These are phyloP conservation scores for Ptychadena robeensis DNA, from an alignment of 2,797 vertebrate species.

Conservation along the genomic window DNA sequence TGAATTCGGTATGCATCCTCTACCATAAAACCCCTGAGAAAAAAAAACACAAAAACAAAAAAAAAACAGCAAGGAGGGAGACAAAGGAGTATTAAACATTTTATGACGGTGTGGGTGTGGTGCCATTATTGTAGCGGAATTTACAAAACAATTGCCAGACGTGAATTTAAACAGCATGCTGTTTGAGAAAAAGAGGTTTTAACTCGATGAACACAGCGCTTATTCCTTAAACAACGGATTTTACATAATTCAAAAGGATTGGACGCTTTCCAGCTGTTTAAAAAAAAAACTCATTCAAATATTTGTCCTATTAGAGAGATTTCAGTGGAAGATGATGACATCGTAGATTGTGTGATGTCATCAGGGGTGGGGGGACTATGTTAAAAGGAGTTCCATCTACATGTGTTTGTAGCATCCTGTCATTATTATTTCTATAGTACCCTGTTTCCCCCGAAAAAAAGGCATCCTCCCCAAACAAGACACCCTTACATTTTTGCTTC, in stretches of 20 bases:
- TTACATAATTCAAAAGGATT: conserved; percentile 80
- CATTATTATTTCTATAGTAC: too few species aligned
- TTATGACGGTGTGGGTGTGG: conserved; percentile 84
- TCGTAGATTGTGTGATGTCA: not conserved
- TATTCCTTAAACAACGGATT: conserved; percentile 83
- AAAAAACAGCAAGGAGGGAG: conserved; percentile 80
- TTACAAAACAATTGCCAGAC: conserved; percentile 79
- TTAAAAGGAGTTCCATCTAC: not conserved
- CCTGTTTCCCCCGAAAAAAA: too few species aligned
- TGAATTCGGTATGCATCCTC: conserved; percentile 86
- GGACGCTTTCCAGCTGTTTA: conserved; percentile 78
- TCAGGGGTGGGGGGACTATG: not conserved
- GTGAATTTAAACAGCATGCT: conserved; percentile 86
- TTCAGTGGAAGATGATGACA: not conserved
- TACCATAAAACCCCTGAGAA: conserved; percentile 84
- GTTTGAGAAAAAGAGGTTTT: conserved; percentile 79
- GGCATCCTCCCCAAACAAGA: too few species aligned
- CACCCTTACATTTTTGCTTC: too few species aligned
- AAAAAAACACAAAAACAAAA: conserved; percentile 83
- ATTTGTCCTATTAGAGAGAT: not conserved
- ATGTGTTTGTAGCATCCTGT: too few species aligned
- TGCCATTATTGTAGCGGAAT: conserved; percentile 83
- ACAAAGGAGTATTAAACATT: conserved; percentile 84
- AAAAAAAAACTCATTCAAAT: conserved; percentile 75
- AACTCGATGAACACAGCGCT: conserved; percentile 80